Base-by-base conservation (phyloP, 1,140 invertebrate species). In the Eufriesea mexicana region DNA sequence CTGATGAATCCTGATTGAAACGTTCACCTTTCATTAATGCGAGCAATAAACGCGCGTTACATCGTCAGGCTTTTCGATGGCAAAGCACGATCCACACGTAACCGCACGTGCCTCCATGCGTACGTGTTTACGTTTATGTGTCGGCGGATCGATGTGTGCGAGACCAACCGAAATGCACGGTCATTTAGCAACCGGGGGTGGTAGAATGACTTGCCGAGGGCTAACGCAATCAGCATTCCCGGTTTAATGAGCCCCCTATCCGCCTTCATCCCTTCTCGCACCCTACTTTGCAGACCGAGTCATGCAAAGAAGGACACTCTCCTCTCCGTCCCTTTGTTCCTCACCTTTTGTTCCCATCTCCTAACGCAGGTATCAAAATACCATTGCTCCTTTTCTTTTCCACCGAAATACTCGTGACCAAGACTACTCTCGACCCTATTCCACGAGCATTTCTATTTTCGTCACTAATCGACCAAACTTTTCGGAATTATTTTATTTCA, bases 211-310 rank as follows among this genome's bases (percentile, higher is more conserved):
- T 89, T 72, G 87, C 83, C 86, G 79, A 86, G 85, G 87, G 89
- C 84, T 91, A 92, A 91, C 82, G 88, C 91, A 91, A 92, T 92
- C 91, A 91, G 90, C 91, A 91, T 91, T 91, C 90, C 86, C 84
- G 68, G 88, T 92, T 92, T 91, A 91, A 92, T 91, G 89, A 91
- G 91, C 90, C 86, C 85, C 75, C 79, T 91, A 89, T 91, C 73
- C 84, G 61, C 49, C 83, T 86, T 77, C 86, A 28, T 75, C 73
- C 62, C 68, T 79, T 62, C 28, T 42, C 62, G 16, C 71, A 59
- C 71, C 61, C 76, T 8, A 51, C 25, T 35, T 70, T 70, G 72
- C 16, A 28, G 42, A 49, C 23, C 12, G 70, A 67, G 55, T 64
- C 84, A 64, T 84, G 74, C 74, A 54, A 51, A 79, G 55, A 70